Evolutionary conservation across 2,797 vertebrate species (phyloP), one percentile per base, ranked within the genome.

Genomic region (Bufotes viridis): DNA sequence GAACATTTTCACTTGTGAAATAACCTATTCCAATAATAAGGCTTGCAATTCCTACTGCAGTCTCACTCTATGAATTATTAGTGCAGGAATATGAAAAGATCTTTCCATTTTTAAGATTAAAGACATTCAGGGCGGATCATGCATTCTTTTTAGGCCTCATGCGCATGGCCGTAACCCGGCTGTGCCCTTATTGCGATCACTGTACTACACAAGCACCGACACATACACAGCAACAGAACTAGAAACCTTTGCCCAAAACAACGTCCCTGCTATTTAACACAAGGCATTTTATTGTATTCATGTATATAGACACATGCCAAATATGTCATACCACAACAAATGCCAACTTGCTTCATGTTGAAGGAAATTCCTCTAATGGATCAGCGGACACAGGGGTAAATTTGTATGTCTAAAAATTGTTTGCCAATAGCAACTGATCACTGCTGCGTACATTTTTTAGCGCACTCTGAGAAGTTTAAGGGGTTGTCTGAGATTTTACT

Each of bases 261-360:
- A 79, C 18, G 34, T 26, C 29, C 13, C 75, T 74, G 75, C 67
- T 84, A 72, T 61, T 72, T 60, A 80, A 55, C 51, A 88, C 74
- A 88, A 88, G 76, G 55, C 20, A 10, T 34, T 61, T 78, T 72
- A 88, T 88, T 88, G 87, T 88, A 80, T 84, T 88, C 72, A 24
- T 49, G 15, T 65, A 49, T 82, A 75, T 69, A 6, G 51, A 10
- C 13, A n/a, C 13, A 34, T 69, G 87, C 87, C 81, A 88, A 84
- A 55, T 26, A 84, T 88, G 61, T 70, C 72, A 78, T 55, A 10
- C 9, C 26, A 26, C 53, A 61, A 53, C 15, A 11, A 22, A 63
- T 82, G 87, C 69, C 81, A 88, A 78, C 61, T 69, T 69, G 15
- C 34, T 79, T 69, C 29, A 65, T 84, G 57, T 79, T 69, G 53